A percentile compares a stretch with the other conserved stretches of the same genome.
These are phyloP conservation scores for Cyprinodon variegatus DNA, from an alignment of 2,113 vertebrate genomes.

Conservation along the genomic window DNA sequence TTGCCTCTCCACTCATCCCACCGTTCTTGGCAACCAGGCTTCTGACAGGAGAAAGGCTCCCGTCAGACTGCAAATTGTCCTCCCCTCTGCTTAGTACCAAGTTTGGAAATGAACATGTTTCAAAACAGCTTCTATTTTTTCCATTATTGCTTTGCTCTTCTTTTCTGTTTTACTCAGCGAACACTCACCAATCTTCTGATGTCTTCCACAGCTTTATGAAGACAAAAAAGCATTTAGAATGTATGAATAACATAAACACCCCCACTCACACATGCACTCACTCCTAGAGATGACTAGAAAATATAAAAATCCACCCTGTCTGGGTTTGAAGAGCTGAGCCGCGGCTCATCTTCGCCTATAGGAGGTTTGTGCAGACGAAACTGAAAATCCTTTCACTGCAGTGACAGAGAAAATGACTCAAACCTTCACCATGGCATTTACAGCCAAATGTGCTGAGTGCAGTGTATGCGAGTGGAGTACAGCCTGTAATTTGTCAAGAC, in stretches of 20 bases:
- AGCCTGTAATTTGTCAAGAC: conserved; percentile 79
- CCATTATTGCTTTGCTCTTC: background rate
- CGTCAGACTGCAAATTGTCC: conserved; percentile 57
- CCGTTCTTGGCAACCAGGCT: conserved; percentile 75
- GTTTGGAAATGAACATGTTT: conserved; percentile 67
- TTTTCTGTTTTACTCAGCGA: background rate
- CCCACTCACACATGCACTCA: background rate
- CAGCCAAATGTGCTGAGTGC: conserved; percentile 82
- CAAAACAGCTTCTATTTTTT: conserved; percentile 34
- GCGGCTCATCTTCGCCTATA: conserved; percentile 61
- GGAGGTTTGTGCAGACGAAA: conserved; percentile 71
- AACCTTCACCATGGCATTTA: conserved; percentile 82
- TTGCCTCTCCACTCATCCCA: conserved; percentile 75
- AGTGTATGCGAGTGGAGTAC: conserved; percentile 69
- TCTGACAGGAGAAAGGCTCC: conserved; percentile 56
- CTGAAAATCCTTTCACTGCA: conserved; percentile 77
- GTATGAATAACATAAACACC: conserved; percentile 37
- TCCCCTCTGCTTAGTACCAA: conserved; percentile 58
- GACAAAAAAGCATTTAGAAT: conserved; percentile 36
- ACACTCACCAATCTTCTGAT: conserved; percentile 14
- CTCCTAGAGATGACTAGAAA: background rate
- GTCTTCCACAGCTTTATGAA: conserved; percentile 20
- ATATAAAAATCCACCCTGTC: conserved; percentile 25
- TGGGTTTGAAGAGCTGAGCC: conserved; percentile 54
- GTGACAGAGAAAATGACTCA: conserved; percentile 80